Evolutionary conservation across 2,113 vertebrate genomes (phyloP).

Genomic region (Podarcis cretensis): DNA sequence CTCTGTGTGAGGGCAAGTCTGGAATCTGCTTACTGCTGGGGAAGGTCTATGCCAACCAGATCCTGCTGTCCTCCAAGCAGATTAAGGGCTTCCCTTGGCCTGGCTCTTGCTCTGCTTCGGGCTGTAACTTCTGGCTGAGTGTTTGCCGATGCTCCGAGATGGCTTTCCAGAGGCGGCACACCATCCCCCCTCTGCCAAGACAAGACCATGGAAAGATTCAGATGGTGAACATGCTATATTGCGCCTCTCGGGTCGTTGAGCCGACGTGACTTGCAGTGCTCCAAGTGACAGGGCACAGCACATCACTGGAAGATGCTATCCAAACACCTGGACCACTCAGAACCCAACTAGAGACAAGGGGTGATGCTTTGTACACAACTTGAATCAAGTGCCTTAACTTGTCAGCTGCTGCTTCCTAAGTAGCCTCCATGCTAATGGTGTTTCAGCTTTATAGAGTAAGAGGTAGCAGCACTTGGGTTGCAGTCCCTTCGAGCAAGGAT

Average conservation of each 20-base stretch:
- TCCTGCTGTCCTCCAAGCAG: neutral
- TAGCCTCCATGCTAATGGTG: no score
- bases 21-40: neutral
- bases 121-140: conserved; percentile 7
- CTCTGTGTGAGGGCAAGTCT: neutral
- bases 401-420: neutral
- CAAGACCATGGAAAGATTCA: neutral
- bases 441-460: no score
- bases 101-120: conserved; percentile 37
- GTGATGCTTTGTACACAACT: neutral
- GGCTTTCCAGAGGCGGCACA: conserved; percentile 85
- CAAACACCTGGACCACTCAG: neutral
- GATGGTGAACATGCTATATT: no score
- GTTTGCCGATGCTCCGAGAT: conserved; percentile 74
- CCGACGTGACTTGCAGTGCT: neutral
- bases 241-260: neutral
- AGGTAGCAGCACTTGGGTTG: neutral
- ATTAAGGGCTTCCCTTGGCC: neutral
- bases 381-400: neutral
- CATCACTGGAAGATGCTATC: neutral
- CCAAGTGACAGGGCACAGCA: neutral
- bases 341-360: no score
- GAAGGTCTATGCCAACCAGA: neutral
- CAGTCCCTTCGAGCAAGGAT: neutral
- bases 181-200: conserved; percentile 81